Percentiles rank a stretch among this genome's conserved stretches.
Conservation (phyloP, 2,797 vertebrate species). For the Cyclura pinguis region DNA sequence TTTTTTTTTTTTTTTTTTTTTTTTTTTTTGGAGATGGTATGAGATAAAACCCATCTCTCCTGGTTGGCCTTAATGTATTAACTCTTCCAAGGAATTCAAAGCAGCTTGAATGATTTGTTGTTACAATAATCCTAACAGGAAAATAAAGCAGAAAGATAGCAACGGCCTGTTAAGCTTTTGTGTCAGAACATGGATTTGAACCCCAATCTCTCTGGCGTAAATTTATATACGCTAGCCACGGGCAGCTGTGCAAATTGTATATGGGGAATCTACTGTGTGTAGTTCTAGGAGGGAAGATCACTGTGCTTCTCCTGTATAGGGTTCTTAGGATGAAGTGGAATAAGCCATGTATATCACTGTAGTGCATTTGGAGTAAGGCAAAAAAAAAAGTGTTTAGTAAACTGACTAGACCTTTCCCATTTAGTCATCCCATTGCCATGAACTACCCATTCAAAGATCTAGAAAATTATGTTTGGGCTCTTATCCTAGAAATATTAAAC, state of each 20-base stretch:
- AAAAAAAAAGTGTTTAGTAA: background rate
- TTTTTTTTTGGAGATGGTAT: background rate
- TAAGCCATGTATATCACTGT: background rate
- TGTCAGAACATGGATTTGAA: background rate
- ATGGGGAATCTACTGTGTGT: background rate
- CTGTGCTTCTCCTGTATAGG: background rate
- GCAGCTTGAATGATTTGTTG: background rate
- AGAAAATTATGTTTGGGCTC: constrained; percentile 12
- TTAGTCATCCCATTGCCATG: background rate
- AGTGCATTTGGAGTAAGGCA: background rate
- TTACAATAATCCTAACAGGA: background rate
- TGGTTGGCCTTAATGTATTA: background rate
- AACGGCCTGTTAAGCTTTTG: background rate
- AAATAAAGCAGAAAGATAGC: background rate
- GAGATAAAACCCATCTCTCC: background rate
- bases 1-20: background rate
- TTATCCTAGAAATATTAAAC: constrained; percentile 5
- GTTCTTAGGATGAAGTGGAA: background rate
- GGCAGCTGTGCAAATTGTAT: too few relatives aligned
- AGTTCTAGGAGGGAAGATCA: background rate
- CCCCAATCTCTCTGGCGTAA: background rate
- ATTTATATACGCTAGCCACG: background rate
- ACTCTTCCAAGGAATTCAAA: background rate
- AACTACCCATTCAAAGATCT: background rate
- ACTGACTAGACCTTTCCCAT: too few relatives aligned